Conservation (phyloP, 2,888 invertebrate species). For the Mamestra brassicae region DNA sequence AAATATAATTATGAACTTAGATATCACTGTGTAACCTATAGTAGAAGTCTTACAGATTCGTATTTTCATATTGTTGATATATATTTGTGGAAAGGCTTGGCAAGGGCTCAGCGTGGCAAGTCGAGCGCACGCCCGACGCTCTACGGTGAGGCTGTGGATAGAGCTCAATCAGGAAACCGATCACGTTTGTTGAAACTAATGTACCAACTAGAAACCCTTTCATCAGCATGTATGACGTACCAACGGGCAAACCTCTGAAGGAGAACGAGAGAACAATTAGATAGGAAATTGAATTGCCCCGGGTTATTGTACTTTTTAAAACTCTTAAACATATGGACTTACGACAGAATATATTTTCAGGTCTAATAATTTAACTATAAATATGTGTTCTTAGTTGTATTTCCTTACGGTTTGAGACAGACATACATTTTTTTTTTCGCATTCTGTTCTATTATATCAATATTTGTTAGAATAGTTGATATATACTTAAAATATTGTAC, state of each 20-base stretch:
- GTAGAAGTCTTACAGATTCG: conserved; percentile 28
- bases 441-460: conserved; percentile 14
- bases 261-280: conserved; percentile 48
- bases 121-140: not conserved
- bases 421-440: conserved; percentile 20
- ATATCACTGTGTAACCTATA: conserved; percentile 33
- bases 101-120: not conserved
- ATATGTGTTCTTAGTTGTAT: conserved; percentile 8
- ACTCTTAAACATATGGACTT: not conserved
- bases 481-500: conserved; percentile 29
- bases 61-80: conserved; percentile 44
- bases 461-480: conserved; percentile 42
- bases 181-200: conserved; percentile 1
- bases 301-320: conserved; percentile 23
- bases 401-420: conserved; percentile 25
- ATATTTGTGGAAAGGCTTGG: conserved; percentile 22
- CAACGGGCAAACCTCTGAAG: conserved; percentile 19
- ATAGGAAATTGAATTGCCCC: conserved; percentile 59
- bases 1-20: conserved; percentile 26
- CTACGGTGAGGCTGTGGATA: not conserved
- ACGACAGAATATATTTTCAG: conserved; percentile 9
- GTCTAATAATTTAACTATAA: not conserved
- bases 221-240: not conserved
- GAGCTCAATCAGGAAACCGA: conserved; percentile 11
- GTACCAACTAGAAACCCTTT: conserved; percentile 6